Evolutionary conservation across 2,888 invertebrate species (phyloP), one percentile per base, ranked within the genome.

Genomic region (Troides oblongomaculatus): DNA sequence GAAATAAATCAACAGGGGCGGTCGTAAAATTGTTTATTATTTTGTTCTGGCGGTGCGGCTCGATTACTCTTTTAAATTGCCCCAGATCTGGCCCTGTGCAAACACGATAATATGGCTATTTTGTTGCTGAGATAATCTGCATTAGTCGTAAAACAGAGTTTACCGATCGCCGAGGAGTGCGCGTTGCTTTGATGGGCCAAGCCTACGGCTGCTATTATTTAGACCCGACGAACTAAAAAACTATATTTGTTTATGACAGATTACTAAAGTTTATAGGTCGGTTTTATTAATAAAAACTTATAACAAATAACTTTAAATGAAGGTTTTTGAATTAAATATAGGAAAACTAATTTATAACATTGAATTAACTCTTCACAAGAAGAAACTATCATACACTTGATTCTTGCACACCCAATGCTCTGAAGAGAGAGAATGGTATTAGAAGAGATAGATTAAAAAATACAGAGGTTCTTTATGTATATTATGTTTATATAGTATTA

Each of bases 1-100:
- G 87, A 83, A 87, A 92, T 92, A 92, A 92, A 92, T 92, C 92
- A 92, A 84, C 86, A 81, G 84, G 80, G 85, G 84, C 86, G 87
- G 77, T 90, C 92, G 88, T 92, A 92, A 92, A 92, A 80, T 80
- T 84, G 84, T 66, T 92, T 92, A 92, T 90, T 46, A 89, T 88
- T 90, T 89, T 88, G 88, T 88, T 90, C 88, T 89, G 90, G 84
- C 84, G 81, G 78, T 77, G 46, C 81, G 81, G 80, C 81, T 83
- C 85, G 87, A 87, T 88, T 88, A 83, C 87, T 84, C 84, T 84
- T 81, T 81, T 82, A 85, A 86, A 90, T 85, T 87, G 89, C 83
- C 80, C 86, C 88, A 87, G 86, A 89, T 90, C 87, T 84, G 81
- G 80, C 76, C 81, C 78, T 80, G 81, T 83, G 87, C 84, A 80